Conservation (phyloP, 2,888 invertebrate species). For the Scrobipalpa atriplicella region DNA sequence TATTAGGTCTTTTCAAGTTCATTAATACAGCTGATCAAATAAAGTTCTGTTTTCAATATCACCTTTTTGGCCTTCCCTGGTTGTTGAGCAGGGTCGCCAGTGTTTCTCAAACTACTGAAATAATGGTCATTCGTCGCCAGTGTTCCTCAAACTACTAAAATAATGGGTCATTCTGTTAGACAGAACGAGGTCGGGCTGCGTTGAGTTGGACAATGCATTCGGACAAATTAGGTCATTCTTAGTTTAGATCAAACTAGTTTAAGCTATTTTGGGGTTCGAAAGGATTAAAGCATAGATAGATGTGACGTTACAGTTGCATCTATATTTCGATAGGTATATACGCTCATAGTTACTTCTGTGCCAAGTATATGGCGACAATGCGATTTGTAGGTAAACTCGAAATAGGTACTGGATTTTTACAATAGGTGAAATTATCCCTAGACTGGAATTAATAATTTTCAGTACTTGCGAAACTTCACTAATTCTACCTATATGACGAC, state of each 20-base stretch:
- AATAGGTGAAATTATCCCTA: too few species aligned
- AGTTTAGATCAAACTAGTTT: background rate
- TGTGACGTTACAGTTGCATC: too few species aligned
- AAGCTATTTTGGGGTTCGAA: background rate
- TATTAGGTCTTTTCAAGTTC: constrained; percentile 4
- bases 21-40: constrained; percentile 17
- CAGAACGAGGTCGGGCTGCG: background rate
- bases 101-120: background rate
- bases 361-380: too few species aligned
- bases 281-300: too few species aligned
- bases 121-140: background rate
- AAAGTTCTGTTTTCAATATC: background rate
- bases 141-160: constrained; percentile 5
- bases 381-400: too few species aligned
- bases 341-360: too few species aligned
- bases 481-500: background rate
- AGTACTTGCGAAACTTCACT: background rate
- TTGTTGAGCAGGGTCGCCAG: constrained; percentile 3
- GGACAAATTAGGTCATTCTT: constrained; percentile 1
- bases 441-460: too few species aligned
- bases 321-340: too few species aligned
- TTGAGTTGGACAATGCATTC: background rate
- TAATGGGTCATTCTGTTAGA: constrained; percentile 12
- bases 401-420: too few species aligned
- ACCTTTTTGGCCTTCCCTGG: background rate